Conservation (phyloP, 2,797 vertebrate species). For the Microcaecilia unicolor region DNA sequence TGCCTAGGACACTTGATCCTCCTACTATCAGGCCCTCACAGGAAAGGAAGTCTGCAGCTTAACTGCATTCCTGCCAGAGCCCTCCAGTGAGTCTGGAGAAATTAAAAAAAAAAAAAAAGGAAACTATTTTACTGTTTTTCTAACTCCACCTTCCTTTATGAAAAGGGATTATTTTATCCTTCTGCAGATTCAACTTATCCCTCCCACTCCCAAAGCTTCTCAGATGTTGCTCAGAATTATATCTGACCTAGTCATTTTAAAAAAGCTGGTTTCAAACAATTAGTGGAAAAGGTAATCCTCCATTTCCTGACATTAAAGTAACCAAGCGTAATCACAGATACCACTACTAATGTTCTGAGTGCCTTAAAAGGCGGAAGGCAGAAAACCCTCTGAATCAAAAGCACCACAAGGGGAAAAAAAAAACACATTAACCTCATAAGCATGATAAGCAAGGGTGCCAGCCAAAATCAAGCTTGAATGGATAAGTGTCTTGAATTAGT, state of each 20-base stretch:
- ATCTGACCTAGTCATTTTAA: slow-evolving; percentile 2
- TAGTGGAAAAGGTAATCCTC: slow-evolving; percentile 42
- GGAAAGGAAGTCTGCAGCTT: not conserved
- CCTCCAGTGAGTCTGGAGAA: slow-evolving; percentile 10
- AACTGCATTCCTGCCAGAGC: not conserved
- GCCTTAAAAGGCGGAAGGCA: no score
- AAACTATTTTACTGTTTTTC: not conserved
- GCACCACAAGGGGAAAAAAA: no score
- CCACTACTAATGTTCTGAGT: no score
- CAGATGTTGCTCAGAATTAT: slow-evolving; percentile 16
- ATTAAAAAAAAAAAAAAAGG: slow-evolving; percentile 11
- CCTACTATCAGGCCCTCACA: slow-evolving; percentile 11
- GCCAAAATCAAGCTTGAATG: no score
- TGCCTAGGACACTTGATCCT: no score
- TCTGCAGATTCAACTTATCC: not conserved
- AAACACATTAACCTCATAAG: no score
- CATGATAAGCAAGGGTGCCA: no score
- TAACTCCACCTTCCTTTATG: not conserved
- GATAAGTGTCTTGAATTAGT: no score
- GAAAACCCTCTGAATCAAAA: no score
- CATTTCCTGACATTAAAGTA: slow-evolving; percentile 55
- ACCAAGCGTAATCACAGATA: not conserved
- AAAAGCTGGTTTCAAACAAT: slow-evolving; percentile 33
- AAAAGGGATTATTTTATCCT: not conserved
- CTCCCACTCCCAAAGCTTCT: not conserved